phyloP scores from a whole-genome alignment of 2,888 invertebrate genomes.

The Arctia plantaginis region DNA sequence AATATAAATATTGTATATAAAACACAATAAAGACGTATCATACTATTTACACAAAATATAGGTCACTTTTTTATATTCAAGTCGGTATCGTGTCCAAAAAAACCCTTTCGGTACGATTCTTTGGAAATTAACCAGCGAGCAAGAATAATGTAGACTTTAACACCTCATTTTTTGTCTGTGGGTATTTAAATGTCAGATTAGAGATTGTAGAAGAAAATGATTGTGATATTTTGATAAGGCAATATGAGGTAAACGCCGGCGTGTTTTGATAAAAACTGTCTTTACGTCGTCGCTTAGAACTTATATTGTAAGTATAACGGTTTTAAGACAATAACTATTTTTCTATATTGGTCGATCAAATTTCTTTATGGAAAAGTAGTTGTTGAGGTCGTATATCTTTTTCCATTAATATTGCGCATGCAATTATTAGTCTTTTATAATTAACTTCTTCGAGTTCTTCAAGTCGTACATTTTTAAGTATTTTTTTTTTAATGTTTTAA shows the following conservation, averaged over 20 bases:
- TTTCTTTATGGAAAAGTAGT: neutral
- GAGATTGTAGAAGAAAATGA: slow-evolving; percentile 40
- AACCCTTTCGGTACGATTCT: too few species aligned
- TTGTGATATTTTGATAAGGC: slow-evolving; percentile 60
- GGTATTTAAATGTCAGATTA: slow-evolving; percentile 13
- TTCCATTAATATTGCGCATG: slow-evolving; percentile 7
- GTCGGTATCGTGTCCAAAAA: too few species aligned
- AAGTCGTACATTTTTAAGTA: neutral
- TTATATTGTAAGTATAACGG: slow-evolving; percentile 11
- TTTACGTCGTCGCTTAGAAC: slow-evolving; percentile 29
- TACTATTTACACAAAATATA: neutral
- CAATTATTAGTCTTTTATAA: neutral
- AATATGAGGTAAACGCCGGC: slow-evolving; percentile 47
- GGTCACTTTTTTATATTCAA: neutral
- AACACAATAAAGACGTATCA: neutral
- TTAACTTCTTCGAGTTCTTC: neutral
- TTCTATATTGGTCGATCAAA: neutral
- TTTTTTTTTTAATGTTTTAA: neutral
- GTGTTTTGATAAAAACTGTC: slow-evolving; percentile 42
- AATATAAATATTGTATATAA: too few species aligned
- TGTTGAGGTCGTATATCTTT: neutral
- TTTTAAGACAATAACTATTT: neutral
- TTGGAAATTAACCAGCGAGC: neutral
- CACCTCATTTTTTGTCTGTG: slow-evolving; percentile 5
- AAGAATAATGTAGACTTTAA: neutral